Conservation (phyloP, 2,888 invertebrate genomes). For the Artemia sinica region DNA sequence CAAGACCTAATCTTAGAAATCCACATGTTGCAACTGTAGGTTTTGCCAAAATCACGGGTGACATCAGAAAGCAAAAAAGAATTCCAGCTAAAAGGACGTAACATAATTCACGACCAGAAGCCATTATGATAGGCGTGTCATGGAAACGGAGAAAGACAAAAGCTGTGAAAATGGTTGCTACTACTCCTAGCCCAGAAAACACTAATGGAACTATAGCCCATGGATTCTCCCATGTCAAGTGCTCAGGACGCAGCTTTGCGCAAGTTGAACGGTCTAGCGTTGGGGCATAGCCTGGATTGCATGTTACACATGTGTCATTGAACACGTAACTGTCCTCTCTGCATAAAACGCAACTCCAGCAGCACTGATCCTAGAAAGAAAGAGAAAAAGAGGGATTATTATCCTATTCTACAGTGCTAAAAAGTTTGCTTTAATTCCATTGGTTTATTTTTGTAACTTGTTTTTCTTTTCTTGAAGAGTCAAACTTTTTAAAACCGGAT, state of each 20-base stretch:
- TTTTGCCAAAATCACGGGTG: slow-evolving; percentile 48
- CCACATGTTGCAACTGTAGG: slow-evolving; percentile 48
- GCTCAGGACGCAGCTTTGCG: slow-evolving; percentile 39
- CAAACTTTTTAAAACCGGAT: neutral
- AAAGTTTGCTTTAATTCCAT: no score
- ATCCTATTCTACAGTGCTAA: no score
- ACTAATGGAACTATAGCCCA: slow-evolving; percentile 48
- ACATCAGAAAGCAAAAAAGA: slow-evolving; percentile 48
- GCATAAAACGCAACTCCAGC: slow-evolving; percentile 52
- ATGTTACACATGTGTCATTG: slow-evolving; percentile 43
- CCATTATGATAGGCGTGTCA: slow-evolving; percentile 54
- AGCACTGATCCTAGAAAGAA: slow-evolving; percentile 40
- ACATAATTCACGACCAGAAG: slow-evolving; percentile 56
- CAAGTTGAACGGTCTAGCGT: slow-evolving; percentile 38
- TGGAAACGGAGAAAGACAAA: slow-evolving; percentile 44
- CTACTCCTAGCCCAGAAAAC: slow-evolving; percentile 44
- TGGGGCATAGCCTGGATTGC: slow-evolving; percentile 40
- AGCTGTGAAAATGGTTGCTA: slow-evolving; percentile 43
- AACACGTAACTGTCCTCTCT: slow-evolving; percentile 42
- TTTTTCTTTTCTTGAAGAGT: no score
- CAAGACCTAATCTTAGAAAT: slow-evolving; percentile 46
- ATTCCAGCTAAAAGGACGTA: slow-evolving; percentile 54
- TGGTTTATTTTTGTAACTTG: no score
- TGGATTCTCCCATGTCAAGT: slow-evolving; percentile 44
- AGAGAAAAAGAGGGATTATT: neutral